Evolutionary conservation across 1,140 invertebrate genomes (phyloP), one percentile per base, ranked within the genome.

Genomic region (Riptortus pedestris): DNA sequence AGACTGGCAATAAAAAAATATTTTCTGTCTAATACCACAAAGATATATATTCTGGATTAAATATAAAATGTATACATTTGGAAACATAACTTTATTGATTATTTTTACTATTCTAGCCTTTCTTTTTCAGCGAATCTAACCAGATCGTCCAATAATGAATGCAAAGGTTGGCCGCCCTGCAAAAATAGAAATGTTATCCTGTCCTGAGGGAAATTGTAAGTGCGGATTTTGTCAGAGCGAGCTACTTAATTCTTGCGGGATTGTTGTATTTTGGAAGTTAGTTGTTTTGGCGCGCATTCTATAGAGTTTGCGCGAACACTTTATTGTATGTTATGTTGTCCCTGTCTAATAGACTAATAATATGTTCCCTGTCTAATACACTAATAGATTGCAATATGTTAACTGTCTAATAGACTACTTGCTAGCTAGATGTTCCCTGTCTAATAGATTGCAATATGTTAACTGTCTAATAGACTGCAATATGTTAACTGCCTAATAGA

Each of bases 301-400:
- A 70, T 91, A 86, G 0, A 98, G 71, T 27, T 86, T 79, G n/a
- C 4, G 85, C 83, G 67, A 83, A 79, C 9, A 98, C 73, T 66
- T 85, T 84, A 66, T 84, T 80, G 71, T 96, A 73, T 0, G 93
- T 95, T 45, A 84, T 75, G n/a, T n/a, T n/a, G n/a, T n/a, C n/a
- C n/a, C n/a, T n/a, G n/a, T n/a, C n/a, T n/a, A n/a, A n/a, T n/a
- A n/a, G n/a, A n/a, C n/a, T n/a, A n/a, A n/a, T n/a, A n/a, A n/a
- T n/a, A n/a, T n/a, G n/a, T n/a, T n/a, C n/a, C n/a, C n/a, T n/a
- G n/a, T n/a, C n/a, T n/a, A n/a, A n/a, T n/a, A n/a, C n/a, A n/a
- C n/a, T n/a, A n/a, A n/a, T n/a, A n/a, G n/a, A n/a, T n/a, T n/a
- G n/a, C n/a, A n/a, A n/a, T n/a, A n/a, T n/a, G n/a, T n/a, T n/a